These are phyloP conservation scores for Hoplostethus atlanticus DNA, from an alignment of 2,797 vertebrate genomes.

Conservation along the genomic window DNA sequence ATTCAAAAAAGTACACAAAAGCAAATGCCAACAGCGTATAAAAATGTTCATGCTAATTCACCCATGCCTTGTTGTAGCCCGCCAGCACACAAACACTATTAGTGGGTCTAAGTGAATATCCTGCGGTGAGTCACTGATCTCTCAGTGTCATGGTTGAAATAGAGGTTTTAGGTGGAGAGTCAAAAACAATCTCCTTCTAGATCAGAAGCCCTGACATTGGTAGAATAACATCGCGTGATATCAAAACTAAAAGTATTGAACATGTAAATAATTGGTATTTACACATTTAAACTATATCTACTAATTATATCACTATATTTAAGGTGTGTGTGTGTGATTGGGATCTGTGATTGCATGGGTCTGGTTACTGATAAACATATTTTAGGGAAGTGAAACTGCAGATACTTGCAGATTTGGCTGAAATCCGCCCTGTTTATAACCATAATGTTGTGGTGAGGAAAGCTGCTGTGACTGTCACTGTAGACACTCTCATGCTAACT, in stretches of 20 bases:
- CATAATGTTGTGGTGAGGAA: slow-evolving; percentile 26
- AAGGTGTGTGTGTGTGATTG: slow-evolving; percentile 14
- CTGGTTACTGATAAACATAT: slow-evolving; percentile 36
- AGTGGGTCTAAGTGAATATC: slow-evolving; percentile 47
- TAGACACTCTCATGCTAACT: slow-evolving; percentile 24
- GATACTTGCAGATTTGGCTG: slow-evolving; percentile 42
- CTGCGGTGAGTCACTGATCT: slow-evolving; percentile 49
- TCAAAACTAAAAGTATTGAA: not conserved
- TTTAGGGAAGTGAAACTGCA: slow-evolving; percentile 67
- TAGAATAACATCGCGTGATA: slow-evolving; percentile 4
- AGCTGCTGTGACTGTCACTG: slow-evolving; percentile 28
- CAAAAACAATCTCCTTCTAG: slow-evolving; percentile 1
- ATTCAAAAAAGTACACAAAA: slow-evolving; percentile 23
- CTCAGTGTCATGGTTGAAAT: slow-evolving; percentile 34
- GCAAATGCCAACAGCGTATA: slow-evolving; percentile 39
- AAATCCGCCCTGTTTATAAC: slow-evolving; percentile 52
- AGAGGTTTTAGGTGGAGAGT: slow-evolving; percentile 16
- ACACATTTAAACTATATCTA: slow-evolving; percentile 1
- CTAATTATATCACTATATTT: slow-evolving; percentile 13
- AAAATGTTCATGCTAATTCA: slow-evolving; percentile 52
- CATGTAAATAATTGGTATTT: not conserved
- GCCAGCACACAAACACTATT: slow-evolving; percentile 47
- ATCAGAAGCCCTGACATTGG: slow-evolving; percentile 12
- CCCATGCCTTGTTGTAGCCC: slow-evolving; percentile 44
- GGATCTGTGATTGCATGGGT: slow-evolving; percentile 49